Evolutionary conservation across 2,888 invertebrate species (phyloP), one percentile per base, ranked within the genome.

Genomic region (Eristalis tenax): DNA sequence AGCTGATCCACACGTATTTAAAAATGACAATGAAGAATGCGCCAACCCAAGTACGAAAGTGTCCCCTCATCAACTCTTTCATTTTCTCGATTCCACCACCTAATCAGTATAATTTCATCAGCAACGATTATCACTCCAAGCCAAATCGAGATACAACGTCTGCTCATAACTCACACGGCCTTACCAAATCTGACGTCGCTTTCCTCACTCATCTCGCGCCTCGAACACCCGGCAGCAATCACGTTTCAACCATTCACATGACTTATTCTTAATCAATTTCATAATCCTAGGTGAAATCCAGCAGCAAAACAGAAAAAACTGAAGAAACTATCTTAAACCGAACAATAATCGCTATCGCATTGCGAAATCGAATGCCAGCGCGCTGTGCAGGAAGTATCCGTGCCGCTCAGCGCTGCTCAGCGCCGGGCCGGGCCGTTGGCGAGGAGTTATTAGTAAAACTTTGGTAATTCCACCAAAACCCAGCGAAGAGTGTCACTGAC

Each of bases 361-460:
- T 85, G 76, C 57, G 61, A 80, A 76, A 85, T 76, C 68, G 50
- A 22, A 43, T 50, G 50, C n/a, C 43, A 56, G 63, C 18, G 18
- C 5, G 26, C 61, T 28, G 35, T 68, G 18, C 40, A 56, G 73
- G 77, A 74, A 82, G 77, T 74, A 40, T 4, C 50, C 18, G 22
- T 26, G 59, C 59, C 6, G 32, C 28, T 3, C 28, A 3, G 28
- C 2, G 28, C 28, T 4, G 28, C 32, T 4, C 32, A 4, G 32
- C 32, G 32, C 32, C 32, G 10, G 8, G 8, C 32, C 32, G 8
- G 32, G 28, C 6, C 35, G 23, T 2, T 11, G 28, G 35, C 69
- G 78, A 50, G 66, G 66, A 74, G 69, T 74, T 86, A 83, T 87
- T 87, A 80, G 83, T 76, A 57, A 87, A 83, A 83, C 59, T 68